These are phyloP conservation scores for Ascidia mentula DNA, from an alignment of 23 tunicate species.

Conservation along the genomic window DNA sequence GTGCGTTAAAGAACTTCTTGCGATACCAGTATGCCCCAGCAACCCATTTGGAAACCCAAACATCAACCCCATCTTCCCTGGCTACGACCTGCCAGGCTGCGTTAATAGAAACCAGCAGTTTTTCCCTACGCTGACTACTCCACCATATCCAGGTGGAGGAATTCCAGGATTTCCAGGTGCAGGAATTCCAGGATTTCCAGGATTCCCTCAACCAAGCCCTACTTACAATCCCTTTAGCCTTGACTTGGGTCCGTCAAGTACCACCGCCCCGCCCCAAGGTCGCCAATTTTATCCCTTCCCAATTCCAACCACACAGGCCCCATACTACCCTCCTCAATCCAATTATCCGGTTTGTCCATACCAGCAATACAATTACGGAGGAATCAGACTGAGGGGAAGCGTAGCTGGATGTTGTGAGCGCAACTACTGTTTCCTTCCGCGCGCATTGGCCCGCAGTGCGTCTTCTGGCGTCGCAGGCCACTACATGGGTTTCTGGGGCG, in stretches of 20 bases:
- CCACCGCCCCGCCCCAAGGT: background rate
- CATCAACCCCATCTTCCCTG: background rate
- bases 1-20: background rate
- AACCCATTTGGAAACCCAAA: background rate
- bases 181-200: too few relatives aligned
- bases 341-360: too few relatives aligned
- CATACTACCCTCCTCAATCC: background rate
- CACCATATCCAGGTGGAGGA: background rate
- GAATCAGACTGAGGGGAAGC: too few relatives aligned
- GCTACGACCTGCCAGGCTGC: too few relatives aligned
- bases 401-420: too few relatives aligned
- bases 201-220: background rate
- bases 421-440: background rate
- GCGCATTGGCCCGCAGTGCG: background rate
- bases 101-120: background rate
- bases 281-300: background rate
- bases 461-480: background rate
- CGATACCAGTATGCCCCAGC: background rate
- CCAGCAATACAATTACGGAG: too few relatives aligned
- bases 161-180: background rate
- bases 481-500: background rate
- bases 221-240: background rate
- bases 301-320: background rate
- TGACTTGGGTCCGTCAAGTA: background rate
- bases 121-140: background rate